Percentiles rank a stretch among this genome's conserved stretches.
Evolutionary conservation across 1,140 invertebrate genomes (phyloP).

Genomic region (Ceratosolen solmsi): DNA sequence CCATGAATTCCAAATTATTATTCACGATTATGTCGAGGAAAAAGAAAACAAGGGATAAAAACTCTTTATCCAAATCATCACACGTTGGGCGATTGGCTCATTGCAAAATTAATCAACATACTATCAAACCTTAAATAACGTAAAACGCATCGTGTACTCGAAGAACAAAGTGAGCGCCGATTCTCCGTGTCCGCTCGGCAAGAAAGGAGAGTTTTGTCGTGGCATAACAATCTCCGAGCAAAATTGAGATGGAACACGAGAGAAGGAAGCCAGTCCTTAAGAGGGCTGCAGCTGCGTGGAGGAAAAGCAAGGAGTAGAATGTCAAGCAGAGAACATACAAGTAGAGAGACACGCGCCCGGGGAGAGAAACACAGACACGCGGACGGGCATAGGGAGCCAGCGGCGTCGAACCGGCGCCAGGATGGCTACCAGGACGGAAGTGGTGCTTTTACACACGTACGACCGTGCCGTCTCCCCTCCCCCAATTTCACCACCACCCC

Average conservation of each 20-base stretch:
- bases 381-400: neutral
- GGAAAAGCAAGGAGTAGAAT: neutral
- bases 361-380: neutral
- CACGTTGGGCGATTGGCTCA: no score
- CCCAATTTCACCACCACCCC: no score
- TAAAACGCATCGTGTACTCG: no score
- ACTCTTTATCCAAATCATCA: no score
- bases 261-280: neutral
- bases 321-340: neutral
- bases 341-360: no score
- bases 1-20: no score
- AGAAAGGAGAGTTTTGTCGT: neutral
- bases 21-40: no score
- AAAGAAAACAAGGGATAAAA: no score
- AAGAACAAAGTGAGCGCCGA: neutral
- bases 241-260: neutral
- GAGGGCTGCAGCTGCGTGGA: neutral
- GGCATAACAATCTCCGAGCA: neutral
- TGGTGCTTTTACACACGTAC: conserved; percentile 62
- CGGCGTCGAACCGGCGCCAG: neutral
- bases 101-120: no score
- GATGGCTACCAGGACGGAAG: conserved; percentile 55
- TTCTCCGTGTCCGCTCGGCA: neutral
- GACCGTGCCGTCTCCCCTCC: neutral
- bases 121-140: no score